phyloP scores from a whole-genome alignment of 92 coral and sea anemone species.

The Parazoanthus atlanticus region DNA sequence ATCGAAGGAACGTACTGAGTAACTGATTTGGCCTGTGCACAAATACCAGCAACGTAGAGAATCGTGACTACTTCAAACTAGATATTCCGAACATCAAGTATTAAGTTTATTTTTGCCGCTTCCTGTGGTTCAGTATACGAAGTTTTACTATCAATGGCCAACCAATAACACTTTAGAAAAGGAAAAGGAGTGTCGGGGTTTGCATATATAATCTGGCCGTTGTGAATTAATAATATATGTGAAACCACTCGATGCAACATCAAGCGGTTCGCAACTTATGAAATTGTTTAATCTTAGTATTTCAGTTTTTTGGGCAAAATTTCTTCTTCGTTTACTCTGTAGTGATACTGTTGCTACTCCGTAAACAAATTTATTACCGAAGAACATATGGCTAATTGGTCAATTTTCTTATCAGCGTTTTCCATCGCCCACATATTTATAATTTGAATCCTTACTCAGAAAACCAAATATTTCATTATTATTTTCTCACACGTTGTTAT shows the following conservation, averaged over 20 bases:
- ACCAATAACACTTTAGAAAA: not conserved
- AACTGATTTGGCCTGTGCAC: too few relatives aligned
- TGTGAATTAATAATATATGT: not conserved
- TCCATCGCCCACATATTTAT: too few relatives aligned
- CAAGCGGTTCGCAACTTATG: too few relatives aligned
- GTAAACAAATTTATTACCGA: too few relatives aligned
- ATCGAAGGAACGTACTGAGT: not conserved
- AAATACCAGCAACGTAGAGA: not conserved
- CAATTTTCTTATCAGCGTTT: too few relatives aligned
- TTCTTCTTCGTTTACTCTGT: not conserved
- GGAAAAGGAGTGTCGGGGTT: constrained; percentile 17
- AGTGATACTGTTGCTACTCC: not conserved
- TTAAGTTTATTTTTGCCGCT: not conserved
- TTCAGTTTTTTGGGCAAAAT: not conserved
- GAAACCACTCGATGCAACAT: not conserved
- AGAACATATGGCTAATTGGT: too few relatives aligned
- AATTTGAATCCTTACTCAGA: too few relatives aligned
- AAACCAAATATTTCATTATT: too few relatives aligned
- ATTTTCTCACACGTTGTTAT: too few relatives aligned
- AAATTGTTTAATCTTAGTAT: not conserved
- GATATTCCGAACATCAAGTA: not conserved
- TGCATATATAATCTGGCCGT: not conserved
- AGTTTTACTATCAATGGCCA: not conserved
- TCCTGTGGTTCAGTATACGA: not conserved
- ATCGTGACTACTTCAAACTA: not conserved